Conservation (phyloP, 2,888 invertebrate genomes). For the Stictocephala bisonia region DNA sequence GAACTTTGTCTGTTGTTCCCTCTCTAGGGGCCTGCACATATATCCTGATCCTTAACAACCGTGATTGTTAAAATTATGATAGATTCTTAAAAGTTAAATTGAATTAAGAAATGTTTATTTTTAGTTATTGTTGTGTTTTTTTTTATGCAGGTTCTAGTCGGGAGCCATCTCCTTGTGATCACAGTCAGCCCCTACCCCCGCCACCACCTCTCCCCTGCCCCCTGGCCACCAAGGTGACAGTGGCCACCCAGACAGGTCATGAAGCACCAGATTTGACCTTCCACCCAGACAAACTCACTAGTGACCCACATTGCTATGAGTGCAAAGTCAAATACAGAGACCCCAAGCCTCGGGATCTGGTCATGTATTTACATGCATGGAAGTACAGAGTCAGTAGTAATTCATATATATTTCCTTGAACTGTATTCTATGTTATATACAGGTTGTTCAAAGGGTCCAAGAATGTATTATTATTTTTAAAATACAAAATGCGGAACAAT, state of each 20-base stretch:
- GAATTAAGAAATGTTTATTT: not conserved
- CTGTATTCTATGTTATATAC: too few species aligned
- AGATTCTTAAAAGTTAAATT: not conserved
- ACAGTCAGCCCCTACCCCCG: constrained; percentile 56
- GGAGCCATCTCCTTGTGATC: constrained; percentile 78
- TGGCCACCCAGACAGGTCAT: constrained; percentile 88
- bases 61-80: too few species aligned
- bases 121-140: not conserved
- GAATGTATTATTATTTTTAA: too few species aligned
- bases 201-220: constrained; percentile 55
- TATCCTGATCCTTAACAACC: too few species aligned
- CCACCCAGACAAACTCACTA: constrained; percentile 77
- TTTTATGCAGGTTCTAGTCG: constrained; percentile 67
- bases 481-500: too few species aligned
- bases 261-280: constrained; percentile 76
- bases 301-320: constrained; percentile 91
- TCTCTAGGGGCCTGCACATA: too few species aligned
- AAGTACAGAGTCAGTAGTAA: constrained; percentile 81
- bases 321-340: constrained; percentile 93
- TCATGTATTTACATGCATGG: constrained; percentile 97
- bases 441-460: too few species aligned
- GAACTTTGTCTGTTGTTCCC: too few species aligned
- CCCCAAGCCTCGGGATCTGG: constrained; percentile 89
- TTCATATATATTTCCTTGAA: too few species aligned
- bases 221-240: constrained; percentile 72